Percentiles rank a stretch among this genome's conserved stretches.
Conservation (phyloP, 92 coral and sea anemone species). For the Diadumene lineata region DNA sequence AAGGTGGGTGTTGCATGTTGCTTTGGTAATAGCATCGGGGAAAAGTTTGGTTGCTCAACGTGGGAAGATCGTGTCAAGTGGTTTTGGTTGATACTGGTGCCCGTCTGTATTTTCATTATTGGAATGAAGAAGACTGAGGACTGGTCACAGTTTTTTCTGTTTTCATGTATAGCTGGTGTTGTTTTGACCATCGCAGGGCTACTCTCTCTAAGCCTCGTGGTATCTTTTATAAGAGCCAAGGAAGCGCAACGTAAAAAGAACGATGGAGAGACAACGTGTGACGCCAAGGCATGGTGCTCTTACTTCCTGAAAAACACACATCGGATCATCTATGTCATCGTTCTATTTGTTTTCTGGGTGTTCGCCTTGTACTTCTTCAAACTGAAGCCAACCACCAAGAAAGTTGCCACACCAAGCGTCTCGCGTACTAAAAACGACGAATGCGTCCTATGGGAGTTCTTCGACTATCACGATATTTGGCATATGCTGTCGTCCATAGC, state of each 20-base stretch:
- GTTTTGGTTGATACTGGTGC: slow-evolving; percentile 69
- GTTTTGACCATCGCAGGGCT: slow-evolving; percentile 66
- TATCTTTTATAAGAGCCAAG: slow-evolving; percentile 31
- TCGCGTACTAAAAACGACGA: slow-evolving; percentile 78
- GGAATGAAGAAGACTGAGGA: slow-evolving; percentile 65
- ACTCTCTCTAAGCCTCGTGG: slow-evolving; percentile 46
- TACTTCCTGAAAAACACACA: slow-evolving; percentile 50
- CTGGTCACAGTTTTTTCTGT: slow-evolving; percentile 94
- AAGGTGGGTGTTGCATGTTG: slow-evolving; percentile 69
- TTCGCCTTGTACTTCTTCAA: slow-evolving; percentile 92
- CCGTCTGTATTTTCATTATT: slow-evolving; percentile 74
- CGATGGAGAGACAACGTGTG: slow-evolving; percentile 1
- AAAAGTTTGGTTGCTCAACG: slow-evolving; percentile 24
- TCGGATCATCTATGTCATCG: slow-evolving; percentile 57
- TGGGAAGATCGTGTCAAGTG: slow-evolving; percentile 63
- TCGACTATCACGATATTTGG: slow-evolving; percentile 98
- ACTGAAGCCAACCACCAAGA: slow-evolving; percentile 73
- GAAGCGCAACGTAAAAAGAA: slow-evolving; percentile 3
- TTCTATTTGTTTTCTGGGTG: slow-evolving; percentile 79
- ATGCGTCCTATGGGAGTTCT: slow-evolving; percentile 91
- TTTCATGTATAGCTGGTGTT: slow-evolving; percentile 86
- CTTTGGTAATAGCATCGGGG: slow-evolving; percentile 18
- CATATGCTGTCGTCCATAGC: slow-evolving; percentile 97
- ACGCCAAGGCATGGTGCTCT: slow-evolving; percentile 19
- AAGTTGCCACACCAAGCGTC: slow-evolving; percentile 70